A percentile compares a stretch with the other conserved stretches of the same genome.
These are phyloP conservation scores for Dryocosmus kuriphilus DNA, from an alignment of 2,888 invertebrate genomes.

Conservation along the genomic window DNA sequence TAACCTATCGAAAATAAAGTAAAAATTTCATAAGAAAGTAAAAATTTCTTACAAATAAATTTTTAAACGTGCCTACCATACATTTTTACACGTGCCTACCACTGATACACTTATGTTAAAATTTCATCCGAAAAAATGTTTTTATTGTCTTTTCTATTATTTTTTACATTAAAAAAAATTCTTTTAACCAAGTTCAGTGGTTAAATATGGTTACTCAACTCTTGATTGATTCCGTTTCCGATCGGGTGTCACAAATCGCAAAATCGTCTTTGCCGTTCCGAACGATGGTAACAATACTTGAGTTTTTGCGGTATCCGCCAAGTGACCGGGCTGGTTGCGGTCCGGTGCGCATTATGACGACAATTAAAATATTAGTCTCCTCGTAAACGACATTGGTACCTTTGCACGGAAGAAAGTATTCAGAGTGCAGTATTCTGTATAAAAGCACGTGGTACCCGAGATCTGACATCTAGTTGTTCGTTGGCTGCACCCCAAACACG, in stretches of 20 bases:
- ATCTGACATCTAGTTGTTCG: constrained; percentile 67
- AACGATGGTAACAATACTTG: constrained; percentile 34
- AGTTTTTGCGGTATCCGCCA: constrained; percentile 32
- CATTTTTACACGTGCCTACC: neutral
- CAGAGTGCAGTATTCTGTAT: constrained; percentile 63
- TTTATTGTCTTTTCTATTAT: neutral
- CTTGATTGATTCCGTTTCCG: neutral
- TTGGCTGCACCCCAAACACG: constrained; percentile 63
- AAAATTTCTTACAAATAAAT: neutral
- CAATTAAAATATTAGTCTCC: constrained; percentile 71
- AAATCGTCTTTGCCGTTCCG: neutral
- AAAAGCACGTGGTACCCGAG: constrained; percentile 65
- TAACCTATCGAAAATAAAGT: neutral
- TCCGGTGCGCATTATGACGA: constrained; percentile 69
- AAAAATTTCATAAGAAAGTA: neutral
- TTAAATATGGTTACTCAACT: neutral
- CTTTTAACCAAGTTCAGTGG: neutral
- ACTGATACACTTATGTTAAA: neutral
- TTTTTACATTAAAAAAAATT: neutral
- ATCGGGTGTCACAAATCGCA: neutral
- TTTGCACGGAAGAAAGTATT: constrained; percentile 68
- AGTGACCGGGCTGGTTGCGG: constrained; percentile 58
- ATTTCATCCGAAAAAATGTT: neutral
- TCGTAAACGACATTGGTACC: constrained; percentile 71
- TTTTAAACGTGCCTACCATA: too few species aligned